Evolutionary conservation across 37 sponge, comb jelly and placozoan genomes (phyloP), one percentile per base, ranked within the genome.

Genomic region (Dysidea cf. avara): DNA sequence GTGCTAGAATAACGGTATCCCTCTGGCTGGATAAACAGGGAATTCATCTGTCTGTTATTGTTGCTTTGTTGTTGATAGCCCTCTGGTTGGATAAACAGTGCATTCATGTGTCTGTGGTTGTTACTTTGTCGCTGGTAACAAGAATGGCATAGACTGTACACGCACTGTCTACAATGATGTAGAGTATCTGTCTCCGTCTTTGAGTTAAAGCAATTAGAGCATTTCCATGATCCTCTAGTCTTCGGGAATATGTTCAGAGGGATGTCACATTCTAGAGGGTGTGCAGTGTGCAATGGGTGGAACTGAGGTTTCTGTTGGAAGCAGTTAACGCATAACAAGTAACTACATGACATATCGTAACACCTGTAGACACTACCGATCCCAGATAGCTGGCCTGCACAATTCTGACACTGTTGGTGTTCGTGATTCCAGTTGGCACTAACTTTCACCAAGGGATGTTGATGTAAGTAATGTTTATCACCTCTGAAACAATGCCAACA

Each of bases 91-190:
- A 13, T 18, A 16, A 18, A 13, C 16, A 49, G 16, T 49, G 18
- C 5, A 34, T 2, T 1, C 18, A 1, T 57, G 60, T 22, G 26
- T 1, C 24, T 16, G 32, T 46, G 33, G 25, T 34, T 24, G 16
- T 36, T 1, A 61, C 21, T 3, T 64, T 30, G 18, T 31, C 34
- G 20, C 17, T 12, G 18, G 36, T 74, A 87, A 49, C 87, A 87
- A 20, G 14, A 64, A 7, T 63, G 25, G 62, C 87, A 87, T 32
- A 87, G 47, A 59, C 81, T 82, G 53, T 64, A 87, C 12, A 76
- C 71, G 64, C 87, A 87, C 31, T 57, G 53, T 2, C 51, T 40
- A 55, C 87, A 87, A 70, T 87, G 87, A 59, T 81, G 70, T 82
- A 87, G 80, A 9, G 68, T 21, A 24, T 72, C 77, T 24, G 54